Evolutionary conservation across 1,140 invertebrate species (phyloP).

Genomic region (Lanistes nyassanus): DNA sequence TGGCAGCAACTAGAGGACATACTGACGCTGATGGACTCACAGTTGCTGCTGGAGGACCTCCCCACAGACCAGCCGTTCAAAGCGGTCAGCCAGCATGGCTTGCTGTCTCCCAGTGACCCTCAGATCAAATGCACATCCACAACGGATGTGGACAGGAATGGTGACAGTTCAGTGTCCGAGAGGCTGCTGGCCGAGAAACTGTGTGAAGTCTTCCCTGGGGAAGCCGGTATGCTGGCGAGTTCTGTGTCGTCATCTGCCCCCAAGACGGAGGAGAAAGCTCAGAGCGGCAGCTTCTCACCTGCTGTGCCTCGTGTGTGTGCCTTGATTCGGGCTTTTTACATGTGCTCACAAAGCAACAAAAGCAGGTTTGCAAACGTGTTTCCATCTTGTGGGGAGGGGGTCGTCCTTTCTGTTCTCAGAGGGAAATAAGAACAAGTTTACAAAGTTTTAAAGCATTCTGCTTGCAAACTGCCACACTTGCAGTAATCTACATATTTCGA

Average conservation of each 20-base stretch:
- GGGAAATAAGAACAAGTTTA: no score
- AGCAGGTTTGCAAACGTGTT: background rate
- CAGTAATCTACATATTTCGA: no score
- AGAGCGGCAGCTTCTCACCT: constrained; percentile 27
- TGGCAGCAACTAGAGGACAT: constrained; percentile 59
- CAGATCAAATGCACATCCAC: no score
- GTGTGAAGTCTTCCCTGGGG: background rate
- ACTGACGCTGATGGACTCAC: constrained; percentile 40
- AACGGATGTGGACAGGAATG: no score
- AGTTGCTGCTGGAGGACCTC: background rate
- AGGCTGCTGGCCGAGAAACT: background rate
- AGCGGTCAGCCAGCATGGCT: no score
- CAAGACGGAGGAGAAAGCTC: background rate
- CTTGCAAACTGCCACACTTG: no score
- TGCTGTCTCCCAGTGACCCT: no score
- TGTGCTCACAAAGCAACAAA: constrained; percentile 35
- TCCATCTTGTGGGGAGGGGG: no score
- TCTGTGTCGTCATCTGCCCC: background rate
- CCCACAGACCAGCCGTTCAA: background rate
- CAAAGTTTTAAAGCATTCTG: no score
- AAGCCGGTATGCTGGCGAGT: background rate
- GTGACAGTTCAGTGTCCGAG: background rate
- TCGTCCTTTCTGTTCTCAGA: no score
- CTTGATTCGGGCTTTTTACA: constrained; percentile 59
- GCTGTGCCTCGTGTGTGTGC: constrained; percentile 52